Percentiles rank a stretch among this genome's conserved stretches.
These are phyloP conservation scores for Silvanus unidentatus DNA, from an alignment of 2,888 invertebrate species.

Conservation along the genomic window DNA sequence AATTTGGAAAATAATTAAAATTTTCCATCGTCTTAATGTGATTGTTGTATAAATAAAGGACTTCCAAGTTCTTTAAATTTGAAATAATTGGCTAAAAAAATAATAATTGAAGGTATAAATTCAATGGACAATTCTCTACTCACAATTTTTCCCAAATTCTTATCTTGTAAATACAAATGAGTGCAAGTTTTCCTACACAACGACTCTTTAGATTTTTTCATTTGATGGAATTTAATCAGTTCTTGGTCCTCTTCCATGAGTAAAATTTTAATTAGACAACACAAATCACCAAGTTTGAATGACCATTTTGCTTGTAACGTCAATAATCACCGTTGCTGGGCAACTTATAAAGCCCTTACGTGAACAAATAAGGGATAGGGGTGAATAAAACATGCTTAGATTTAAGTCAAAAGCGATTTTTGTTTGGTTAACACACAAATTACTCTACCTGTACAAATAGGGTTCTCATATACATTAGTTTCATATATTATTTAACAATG, in stretches of 20 bases:
- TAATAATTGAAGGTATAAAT: not conserved
- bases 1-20: constrained; percentile 48
- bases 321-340: too few species aligned
- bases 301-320: too few species aligned
- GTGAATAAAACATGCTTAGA: not conserved
- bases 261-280: too few species aligned
- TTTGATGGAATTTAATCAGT: too few species aligned
- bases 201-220: too few species aligned
- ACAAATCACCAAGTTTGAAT: too few species aligned
- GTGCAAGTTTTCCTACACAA: constrained; percentile 10
- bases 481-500: constrained; percentile 40
- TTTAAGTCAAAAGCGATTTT: constrained; percentile 44
- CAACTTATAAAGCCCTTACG: too few species aligned
- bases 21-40: constrained; percentile 54
- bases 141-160: constrained; percentile 25
- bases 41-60: constrained; percentile 60
- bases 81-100: constrained; percentile 18
- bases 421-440: constrained; percentile 44
- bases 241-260: too few species aligned
- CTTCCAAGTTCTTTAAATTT: constrained; percentile 48
- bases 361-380: too few species aligned
- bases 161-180: constrained; percentile 29
- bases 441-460: constrained; percentile 48
- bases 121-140: constrained; percentile 13
- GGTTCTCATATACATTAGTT: constrained; percentile 42